Evolutionary conservation across 2,888 invertebrate species (phyloP).

Genomic region (Lithophane socia): DNA sequence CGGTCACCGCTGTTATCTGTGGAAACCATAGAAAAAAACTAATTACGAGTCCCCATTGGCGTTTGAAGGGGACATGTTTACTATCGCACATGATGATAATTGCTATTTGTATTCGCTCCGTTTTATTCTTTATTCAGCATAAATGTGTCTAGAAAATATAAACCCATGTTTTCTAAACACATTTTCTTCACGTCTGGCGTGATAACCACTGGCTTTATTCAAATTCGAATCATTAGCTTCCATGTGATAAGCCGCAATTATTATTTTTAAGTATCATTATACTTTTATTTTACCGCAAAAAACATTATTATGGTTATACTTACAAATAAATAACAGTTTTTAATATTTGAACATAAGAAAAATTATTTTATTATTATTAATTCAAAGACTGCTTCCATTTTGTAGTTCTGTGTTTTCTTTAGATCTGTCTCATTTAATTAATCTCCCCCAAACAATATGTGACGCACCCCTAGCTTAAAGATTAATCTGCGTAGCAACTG

Average conservation of each 20-base stretch:
- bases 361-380: background rate
- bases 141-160: background rate
- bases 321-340: background rate
- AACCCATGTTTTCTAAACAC: background rate
- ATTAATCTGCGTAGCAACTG: constrained; percentile 31
- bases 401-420: constrained; percentile 13
- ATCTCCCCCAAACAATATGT: constrained; percentile 51
- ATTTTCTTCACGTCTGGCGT: background rate
- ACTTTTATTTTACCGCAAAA: background rate
- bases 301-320: background rate
- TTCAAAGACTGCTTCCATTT: constrained; percentile 12
- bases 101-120: constrained; percentile 50
- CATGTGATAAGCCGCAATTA: background rate
- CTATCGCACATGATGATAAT: constrained; percentile 61
- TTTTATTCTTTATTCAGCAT: background rate
- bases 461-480: constrained; percentile 47
- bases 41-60: constrained; percentile 84
- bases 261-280: background rate
- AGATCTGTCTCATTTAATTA: constrained; percentile 22
- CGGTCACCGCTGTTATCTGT: constrained; percentile 84
- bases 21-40: constrained; percentile 85
- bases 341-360: background rate
- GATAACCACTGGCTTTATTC: background rate
- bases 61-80: constrained; percentile 77
- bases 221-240: background rate